Evolutionary conservation across 2,888 invertebrate genomes (phyloP), one percentile per base, ranked within the genome.

Genomic region (Dryococelus australis): DNA sequence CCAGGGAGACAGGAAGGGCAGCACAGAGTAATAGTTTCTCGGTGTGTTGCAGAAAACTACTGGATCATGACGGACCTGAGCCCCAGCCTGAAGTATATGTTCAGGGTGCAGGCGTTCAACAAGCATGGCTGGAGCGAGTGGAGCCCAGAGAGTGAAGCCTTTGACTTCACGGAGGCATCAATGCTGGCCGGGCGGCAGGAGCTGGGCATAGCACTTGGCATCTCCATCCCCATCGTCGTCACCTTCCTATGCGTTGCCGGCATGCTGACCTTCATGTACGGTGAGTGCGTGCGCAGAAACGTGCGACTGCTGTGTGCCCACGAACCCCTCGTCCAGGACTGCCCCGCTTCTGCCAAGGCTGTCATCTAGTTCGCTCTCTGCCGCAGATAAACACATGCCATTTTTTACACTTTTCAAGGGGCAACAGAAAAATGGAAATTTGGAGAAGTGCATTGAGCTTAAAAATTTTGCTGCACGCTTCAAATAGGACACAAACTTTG

Each of bases 111-210:
- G 88, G 97, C 98, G 0, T 93, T 94, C 87, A 98, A 98, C 92
- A 93, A 94, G 6, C 95, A 96, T 92, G 98, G 98, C 35, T 97
- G 97, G 95, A 97, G 98, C 88, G 94, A 95, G 26, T 95, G 95
- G 92, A 98, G 97, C 89, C 93, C 94, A 89, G 83, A 83, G 83
- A 86, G 97, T 96, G 89, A 94, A 94, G 51, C 93, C 94, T 94
- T 95, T 90, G 94, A 94, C 91, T 91, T 94, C n/a, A 92, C 93
- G 0, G 92, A 93, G 90, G 93, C 92, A 89, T 93, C 93, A 89
- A 90, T 94, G 90, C 90, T 93, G 65, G 93, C 94, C 0, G 94
- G 94, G 87, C 93, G 93, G 90, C 94, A 93, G 89, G 93, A 93
- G 86, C 92, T 94, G 83, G 93, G 94, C 78, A 92, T 96, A 26